Percentiles rank a stretch among this genome's conserved stretches.
These are phyloP conservation scores for Phocides pigmalion DNA, from an alignment of 1,140 invertebrate genomes.

Conservation along the genomic window DNA sequence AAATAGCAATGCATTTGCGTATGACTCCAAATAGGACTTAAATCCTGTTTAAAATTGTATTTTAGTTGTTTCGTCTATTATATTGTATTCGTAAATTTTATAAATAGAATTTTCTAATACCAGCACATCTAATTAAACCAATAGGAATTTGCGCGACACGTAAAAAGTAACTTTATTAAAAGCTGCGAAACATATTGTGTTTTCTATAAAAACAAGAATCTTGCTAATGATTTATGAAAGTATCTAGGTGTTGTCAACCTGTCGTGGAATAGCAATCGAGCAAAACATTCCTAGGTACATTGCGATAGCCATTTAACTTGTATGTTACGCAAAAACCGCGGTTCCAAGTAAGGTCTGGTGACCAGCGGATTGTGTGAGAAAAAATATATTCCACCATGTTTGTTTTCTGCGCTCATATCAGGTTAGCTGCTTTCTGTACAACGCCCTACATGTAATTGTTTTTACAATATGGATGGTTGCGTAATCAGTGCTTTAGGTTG, in stretches of 20 bases:
- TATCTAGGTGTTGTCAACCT: constrained; percentile 14
- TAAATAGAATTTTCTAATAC: too few species aligned
- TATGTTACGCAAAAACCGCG: constrained; percentile 21
- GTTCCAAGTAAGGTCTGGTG: constrained; percentile 12
- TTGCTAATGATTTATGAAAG: constrained; percentile 24
- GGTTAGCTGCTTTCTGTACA: not conserved
- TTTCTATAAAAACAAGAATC: constrained; percentile 5
- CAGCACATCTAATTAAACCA: too few species aligned
- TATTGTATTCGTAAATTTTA: too few species aligned
- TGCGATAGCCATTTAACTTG: constrained; percentile 15
- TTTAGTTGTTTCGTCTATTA: too few species aligned
- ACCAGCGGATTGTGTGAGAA: not conserved
- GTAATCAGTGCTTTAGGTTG: not conserved
- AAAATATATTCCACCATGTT: not conserved
- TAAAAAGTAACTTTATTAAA: not conserved
- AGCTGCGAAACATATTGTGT: constrained; percentile 1
- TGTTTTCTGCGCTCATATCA: not conserved
- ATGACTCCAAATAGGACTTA: too few species aligned
- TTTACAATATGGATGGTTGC: not conserved
- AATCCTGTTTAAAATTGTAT: too few species aligned
- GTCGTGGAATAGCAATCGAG: constrained; percentile 4
- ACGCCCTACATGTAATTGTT: not conserved
- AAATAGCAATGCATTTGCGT: too few species aligned
- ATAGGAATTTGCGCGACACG: too few species aligned
- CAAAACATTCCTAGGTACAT: constrained; percentile 21